Evolutionary conservation across 2,797 vertebrate species (phyloP).

Genomic region (Tapirus indicus): DNA sequence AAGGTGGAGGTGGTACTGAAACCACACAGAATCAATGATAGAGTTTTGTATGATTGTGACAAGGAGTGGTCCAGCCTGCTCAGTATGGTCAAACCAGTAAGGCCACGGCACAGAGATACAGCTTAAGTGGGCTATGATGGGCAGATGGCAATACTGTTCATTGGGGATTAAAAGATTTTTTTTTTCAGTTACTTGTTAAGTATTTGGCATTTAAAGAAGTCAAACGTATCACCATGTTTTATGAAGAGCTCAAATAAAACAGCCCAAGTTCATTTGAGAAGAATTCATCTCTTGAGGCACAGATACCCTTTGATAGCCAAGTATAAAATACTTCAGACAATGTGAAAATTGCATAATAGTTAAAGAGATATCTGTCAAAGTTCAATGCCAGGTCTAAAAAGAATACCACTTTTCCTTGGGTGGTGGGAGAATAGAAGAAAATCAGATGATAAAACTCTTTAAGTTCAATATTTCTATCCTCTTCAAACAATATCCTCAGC

Average conservation of each 20-base stretch:
- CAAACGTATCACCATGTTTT: neutral
- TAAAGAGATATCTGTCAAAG: neutral
- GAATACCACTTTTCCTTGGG: neutral
- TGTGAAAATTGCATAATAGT: neutral
- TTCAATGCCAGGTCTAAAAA: neutral
- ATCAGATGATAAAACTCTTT: neutral
- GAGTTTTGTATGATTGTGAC: neutral
- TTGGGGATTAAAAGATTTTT: neutral
- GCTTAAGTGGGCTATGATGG: accelerated
- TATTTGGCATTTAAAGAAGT: neutral
- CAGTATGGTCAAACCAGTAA: neutral
- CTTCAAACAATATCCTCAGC: neutral
- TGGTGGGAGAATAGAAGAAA: neutral
- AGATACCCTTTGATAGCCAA: accelerated
- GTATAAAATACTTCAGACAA: neutral
- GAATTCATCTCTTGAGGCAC: neutral
- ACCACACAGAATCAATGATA: accelerated
- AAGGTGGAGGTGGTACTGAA: neutral
- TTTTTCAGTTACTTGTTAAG: neutral
- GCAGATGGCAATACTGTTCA: neutral
- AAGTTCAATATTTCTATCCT: neutral
- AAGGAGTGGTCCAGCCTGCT: neutral
- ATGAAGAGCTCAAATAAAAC: neutral
- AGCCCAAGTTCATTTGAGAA: neutral
- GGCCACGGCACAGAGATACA: accelerated